Evolutionary conservation across 2,113 vertebrate genomes (phyloP).

Genomic region (Phoenicopterus ruber): DNA sequence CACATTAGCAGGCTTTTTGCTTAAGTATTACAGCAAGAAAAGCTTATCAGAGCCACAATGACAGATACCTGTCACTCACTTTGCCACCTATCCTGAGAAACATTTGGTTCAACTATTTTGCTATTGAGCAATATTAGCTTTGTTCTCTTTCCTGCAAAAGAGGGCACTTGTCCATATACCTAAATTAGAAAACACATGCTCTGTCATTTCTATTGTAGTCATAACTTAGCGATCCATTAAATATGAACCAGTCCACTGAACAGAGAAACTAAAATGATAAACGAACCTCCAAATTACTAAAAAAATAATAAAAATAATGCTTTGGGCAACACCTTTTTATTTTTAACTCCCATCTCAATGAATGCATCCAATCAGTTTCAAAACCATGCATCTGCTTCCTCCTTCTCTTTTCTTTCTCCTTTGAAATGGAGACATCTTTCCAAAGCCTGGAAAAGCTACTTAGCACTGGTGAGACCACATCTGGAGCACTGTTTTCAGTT

Average conservation of each 20-base stretch:
- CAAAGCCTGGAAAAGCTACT: not conserved
- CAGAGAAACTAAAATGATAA: not conserved
- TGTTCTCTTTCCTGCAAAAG: not conserved
- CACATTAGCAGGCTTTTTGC: not conserved
- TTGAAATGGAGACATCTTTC: not conserved
- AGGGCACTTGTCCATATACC: not conserved
- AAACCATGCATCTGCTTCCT: not conserved
- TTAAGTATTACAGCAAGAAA: not conserved
- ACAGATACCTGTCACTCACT: not conserved
- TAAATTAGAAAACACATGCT: not conserved
- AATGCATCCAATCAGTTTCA: not conserved
- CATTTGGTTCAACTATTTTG: not conserved
- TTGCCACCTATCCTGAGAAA: not conserved
- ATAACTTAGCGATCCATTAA: constrained; percentile 9
- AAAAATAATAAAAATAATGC: not conserved
- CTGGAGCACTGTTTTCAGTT: not conserved
- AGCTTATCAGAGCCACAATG: not conserved
- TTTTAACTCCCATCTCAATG: not conserved
- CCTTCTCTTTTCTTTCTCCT: not conserved
- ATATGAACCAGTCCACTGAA: constrained; percentile 1
- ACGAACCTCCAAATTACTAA: not conserved
- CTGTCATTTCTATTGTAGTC: not conserved
- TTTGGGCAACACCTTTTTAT: not conserved
- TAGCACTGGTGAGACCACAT: not conserved
- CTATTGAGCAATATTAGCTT: not conserved